These are phyloP conservation scores for Esox niger DNA, from an alignment of 2,113 vertebrate genomes.

Conservation along the genomic window DNA sequence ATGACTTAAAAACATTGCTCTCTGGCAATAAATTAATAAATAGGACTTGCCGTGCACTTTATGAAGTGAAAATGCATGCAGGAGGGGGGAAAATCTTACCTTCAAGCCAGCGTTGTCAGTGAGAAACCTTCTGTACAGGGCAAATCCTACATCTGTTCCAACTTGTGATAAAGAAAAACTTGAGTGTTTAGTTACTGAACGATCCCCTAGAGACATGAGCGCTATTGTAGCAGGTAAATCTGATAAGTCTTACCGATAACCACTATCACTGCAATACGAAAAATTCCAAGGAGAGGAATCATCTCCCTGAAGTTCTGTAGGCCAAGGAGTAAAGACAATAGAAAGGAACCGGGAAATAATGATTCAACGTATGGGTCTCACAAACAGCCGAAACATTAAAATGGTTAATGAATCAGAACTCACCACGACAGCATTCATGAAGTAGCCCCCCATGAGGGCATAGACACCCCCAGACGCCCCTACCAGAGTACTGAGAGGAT, in stretches of 20 bases:
- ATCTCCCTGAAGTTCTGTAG: slow-evolving; percentile 87
- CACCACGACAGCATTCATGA: slow-evolving; percentile 91
- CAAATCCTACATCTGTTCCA: slow-evolving; percentile 81
- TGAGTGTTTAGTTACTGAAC: background rate
- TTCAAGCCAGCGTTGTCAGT: slow-evolving; percentile 51
- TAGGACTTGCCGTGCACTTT: background rate
- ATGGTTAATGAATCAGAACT: slow-evolving; percentile 40
- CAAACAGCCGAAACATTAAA: background rate
- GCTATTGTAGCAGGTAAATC: too few species aligned
- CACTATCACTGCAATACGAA: slow-evolving; percentile 77
- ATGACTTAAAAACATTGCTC: too few species aligned
- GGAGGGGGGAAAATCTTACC: slow-evolving; percentile 39
- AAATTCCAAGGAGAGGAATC: slow-evolving; percentile 80
- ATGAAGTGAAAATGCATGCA: background rate
- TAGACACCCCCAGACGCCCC: slow-evolving; percentile 91
- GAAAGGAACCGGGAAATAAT: background rate
- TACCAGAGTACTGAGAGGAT: slow-evolving; percentile 80
- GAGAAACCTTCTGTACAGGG: slow-evolving; percentile 85
- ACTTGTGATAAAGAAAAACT: slow-evolving; percentile 68
- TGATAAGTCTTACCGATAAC: slow-evolving; percentile 71
- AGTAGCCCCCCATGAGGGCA: slow-evolving; percentile 86
- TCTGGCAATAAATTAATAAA: background rate
- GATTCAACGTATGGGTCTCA: too few species aligned
- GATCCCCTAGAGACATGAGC: background rate
- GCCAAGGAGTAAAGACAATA: slow-evolving; percentile 18